Evolutionary conservation across 2,797 vertebrate genomes (phyloP).

Genomic region (Poeciliopsis paucimaculata): DNA sequence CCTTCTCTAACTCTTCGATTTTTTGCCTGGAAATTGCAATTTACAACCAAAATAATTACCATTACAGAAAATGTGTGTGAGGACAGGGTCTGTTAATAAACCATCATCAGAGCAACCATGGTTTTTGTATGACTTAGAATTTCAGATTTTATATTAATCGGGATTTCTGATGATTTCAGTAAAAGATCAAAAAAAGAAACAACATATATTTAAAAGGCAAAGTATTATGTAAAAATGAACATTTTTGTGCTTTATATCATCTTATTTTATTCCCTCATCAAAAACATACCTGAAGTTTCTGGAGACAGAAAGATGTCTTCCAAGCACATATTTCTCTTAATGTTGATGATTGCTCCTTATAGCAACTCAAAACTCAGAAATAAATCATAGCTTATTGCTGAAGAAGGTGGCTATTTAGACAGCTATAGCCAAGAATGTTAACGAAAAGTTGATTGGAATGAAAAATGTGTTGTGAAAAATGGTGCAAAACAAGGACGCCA

Average conservation of each 20-base stretch:
- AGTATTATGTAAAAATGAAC: too few relatives aligned
- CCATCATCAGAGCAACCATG: constrained; percentile 4
- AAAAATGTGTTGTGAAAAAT: too few relatives aligned
- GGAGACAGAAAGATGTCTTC: background rate
- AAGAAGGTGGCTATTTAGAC: background rate
- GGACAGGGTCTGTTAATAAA: constrained; percentile 15
- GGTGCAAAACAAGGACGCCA: background rate
- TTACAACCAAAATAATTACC: constrained; percentile 9
- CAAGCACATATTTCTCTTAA: background rate
- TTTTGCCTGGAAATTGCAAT: constrained; percentile 83
- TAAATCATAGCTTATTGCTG: background rate
- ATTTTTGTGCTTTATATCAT: too few relatives aligned
- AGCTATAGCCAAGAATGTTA: background rate
- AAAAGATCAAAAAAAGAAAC: background rate
- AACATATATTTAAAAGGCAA: too few relatives aligned
- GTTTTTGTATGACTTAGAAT: constrained; percentile 3
- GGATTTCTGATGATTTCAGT: background rate
- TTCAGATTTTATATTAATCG: background rate
- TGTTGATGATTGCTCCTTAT: background rate
- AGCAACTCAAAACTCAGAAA: background rate
- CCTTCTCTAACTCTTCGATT: constrained; percentile 91
- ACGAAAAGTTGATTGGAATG: too few relatives aligned
- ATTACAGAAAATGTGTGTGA: constrained; percentile 2
- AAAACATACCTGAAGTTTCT: too few relatives aligned
- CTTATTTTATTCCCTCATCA: too few relatives aligned